Conservation (phyloP, 2,113 vertebrate genomes). For the Etheostoma cragini region DNA sequence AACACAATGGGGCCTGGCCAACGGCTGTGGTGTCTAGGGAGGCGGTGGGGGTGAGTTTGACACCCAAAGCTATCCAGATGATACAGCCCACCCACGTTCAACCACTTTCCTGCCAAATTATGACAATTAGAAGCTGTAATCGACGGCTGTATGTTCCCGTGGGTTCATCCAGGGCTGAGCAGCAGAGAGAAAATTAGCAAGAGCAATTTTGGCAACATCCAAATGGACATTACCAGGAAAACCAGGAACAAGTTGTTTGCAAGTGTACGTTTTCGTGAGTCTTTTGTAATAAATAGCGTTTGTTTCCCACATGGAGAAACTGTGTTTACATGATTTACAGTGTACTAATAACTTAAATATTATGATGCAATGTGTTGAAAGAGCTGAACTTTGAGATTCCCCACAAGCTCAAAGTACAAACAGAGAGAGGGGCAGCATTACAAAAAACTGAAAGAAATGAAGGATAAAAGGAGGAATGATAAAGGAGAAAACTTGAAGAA, state of each 20-base stretch:
- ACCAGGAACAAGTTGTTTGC: slow-evolving; percentile 41
- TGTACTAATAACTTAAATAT: slow-evolving; percentile 29
- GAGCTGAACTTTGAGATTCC: slow-evolving; percentile 19
- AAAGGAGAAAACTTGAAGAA: slow-evolving; percentile 5
- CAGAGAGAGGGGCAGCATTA: background rate
- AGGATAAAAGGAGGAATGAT: slow-evolving; percentile 23
- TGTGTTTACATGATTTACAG: slow-evolving; percentile 36
- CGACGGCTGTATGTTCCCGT: slow-evolving; percentile 43
- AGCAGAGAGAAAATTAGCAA: slow-evolving; percentile 40
- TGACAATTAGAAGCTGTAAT: slow-evolving; percentile 68
- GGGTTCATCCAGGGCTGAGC: slow-evolving; percentile 26
- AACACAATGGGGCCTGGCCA: slow-evolving; percentile 70
- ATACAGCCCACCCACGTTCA: slow-evolving; percentile 66
- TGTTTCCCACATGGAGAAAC: slow-evolving; percentile 30
- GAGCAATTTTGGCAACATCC: slow-evolving; percentile 39
- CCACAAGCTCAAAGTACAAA: slow-evolving; percentile 43
- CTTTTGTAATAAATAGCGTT: slow-evolving; percentile 20
- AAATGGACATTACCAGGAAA: slow-evolving; percentile 37
- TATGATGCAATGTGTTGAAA: slow-evolving; percentile 35
- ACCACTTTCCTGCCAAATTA: slow-evolving; percentile 62
- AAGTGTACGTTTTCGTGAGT: slow-evolving; percentile 11
- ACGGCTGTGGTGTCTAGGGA: slow-evolving; percentile 49
- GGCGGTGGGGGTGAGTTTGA: slow-evolving; percentile 47
- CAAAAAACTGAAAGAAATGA: background rate
- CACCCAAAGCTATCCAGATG: slow-evolving; percentile 65